These are phyloP conservation scores for human (Homo sapiens) DNA, from an alignment of 2,113 vertebrate genomes.

Conservation along the genomic window GRCh38 chr4:141813001-141813500, in stretches of 20 bases:
- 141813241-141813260: background rate
- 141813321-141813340: background rate
- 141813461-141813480: background rate
- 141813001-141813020: background rate
- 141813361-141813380: background rate
- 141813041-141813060: background rate
- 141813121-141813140: background rate
- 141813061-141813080: background rate
- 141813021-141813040: background rate
- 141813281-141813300: background rate
- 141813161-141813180: background rate
- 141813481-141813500: background rate
- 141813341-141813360: background rate
- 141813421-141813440: background rate
- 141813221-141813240: background rate
- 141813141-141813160: background rate
- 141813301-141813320: background rate
- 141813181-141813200: background rate
- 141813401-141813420: background rate
- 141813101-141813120: background rate
- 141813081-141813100: background rate
- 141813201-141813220: background rate
- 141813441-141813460: background rate
- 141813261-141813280: no score
- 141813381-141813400: background rate